Evolutionary conservation across 2,888 invertebrate species (phyloP).

Genomic region (Actias luna): DNA sequence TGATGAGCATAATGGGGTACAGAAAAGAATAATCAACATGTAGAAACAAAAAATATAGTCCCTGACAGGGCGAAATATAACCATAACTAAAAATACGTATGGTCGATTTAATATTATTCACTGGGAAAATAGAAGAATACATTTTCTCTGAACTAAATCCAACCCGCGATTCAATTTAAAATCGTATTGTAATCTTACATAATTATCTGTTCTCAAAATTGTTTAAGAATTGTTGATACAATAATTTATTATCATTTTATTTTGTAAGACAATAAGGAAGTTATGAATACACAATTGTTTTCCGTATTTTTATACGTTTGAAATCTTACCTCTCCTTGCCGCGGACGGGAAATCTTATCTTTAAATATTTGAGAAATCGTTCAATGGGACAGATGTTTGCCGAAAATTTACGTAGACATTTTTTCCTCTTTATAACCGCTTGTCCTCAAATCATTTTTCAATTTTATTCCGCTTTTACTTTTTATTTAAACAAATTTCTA

Average conservation of each 20-base stretch:
- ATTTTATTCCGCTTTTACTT: not conserved
- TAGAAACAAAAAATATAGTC: no score
- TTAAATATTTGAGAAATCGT: slow-evolving; percentile 59
- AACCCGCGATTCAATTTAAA: no score
- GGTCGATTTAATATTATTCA: no score
- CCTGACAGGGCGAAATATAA: no score
- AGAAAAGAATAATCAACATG: no score
- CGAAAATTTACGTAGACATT: slow-evolving; percentile 25
- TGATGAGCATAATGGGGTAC: no score
- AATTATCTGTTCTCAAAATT: not conserved
- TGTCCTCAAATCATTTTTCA: slow-evolving; percentile 9
- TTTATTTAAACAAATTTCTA: not conserved
- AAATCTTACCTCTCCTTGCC: slow-evolving; percentile 2
- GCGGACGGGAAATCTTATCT: slow-evolving; percentile 42
- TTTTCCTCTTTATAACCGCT: slow-evolving; percentile 6
- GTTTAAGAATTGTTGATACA: not conserved
- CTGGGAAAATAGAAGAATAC: no score
- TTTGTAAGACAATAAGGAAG: slow-evolving; percentile 11
- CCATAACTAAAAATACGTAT: no score
- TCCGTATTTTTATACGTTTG: slow-evolving; percentile 16
- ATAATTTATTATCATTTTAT: slow-evolving; percentile 11
- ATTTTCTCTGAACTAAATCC: no score
- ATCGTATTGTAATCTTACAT: not conserved
- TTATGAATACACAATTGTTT: slow-evolving; percentile 17
- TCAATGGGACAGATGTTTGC: slow-evolving; percentile 40